Conservation (phyloP, 30 jellyfish, hydroid and myxozoan species). For the Nemopilema nomurai region DNA sequence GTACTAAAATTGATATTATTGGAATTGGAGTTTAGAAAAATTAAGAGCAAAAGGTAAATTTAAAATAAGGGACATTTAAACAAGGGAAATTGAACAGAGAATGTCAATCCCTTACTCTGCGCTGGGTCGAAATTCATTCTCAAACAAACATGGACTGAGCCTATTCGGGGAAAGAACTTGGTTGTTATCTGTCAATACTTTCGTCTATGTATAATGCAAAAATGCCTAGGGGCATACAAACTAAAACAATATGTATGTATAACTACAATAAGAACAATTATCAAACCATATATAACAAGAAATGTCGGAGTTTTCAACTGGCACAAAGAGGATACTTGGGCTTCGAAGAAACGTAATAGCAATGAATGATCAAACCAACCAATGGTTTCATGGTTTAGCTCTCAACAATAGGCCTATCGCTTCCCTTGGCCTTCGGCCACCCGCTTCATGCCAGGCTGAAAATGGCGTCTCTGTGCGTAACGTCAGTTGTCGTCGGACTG, state of each 20-base stretch:
- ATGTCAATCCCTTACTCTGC: no score
- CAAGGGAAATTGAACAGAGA: no score
- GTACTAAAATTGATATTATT: not conserved
- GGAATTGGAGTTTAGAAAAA: not conserved
- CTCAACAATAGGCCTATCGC: no score
- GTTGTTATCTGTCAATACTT: not conserved
- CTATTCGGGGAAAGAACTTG: not conserved
- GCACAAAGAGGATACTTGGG: no score
- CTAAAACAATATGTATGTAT: not conserved
- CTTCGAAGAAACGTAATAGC: no score
- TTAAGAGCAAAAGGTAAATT: no score
- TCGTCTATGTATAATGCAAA: not conserved
- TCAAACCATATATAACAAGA: not conserved
- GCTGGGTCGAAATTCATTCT: not conserved
- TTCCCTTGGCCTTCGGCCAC: not conserved
- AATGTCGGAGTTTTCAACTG: not conserved
- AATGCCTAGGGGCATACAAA: not conserved
- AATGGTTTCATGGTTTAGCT: not conserved
- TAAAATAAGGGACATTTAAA: no score
- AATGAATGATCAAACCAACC: no score
- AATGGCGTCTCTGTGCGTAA: not conserved
- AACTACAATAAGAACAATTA: not conserved
- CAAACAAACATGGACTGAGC: not conserved
- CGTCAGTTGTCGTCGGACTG: not conserved
- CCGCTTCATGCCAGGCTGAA: not conserved